Base-by-base conservation (phyloP, 2,888 invertebrate genomes). In the Falcaria lacertinaria region DNA sequence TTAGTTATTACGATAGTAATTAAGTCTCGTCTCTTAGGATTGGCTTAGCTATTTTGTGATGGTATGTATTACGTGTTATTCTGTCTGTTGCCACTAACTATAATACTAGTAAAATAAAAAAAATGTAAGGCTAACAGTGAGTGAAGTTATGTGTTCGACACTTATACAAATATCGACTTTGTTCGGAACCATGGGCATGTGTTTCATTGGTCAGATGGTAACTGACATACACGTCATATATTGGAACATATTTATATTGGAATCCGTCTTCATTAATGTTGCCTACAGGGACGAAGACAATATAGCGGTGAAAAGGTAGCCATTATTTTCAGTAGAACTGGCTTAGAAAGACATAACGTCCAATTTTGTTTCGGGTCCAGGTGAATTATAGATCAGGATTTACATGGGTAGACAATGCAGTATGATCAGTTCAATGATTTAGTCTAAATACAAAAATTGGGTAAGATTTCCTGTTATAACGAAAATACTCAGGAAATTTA, bases 281-380 rank as follows among this genome's bases (percentile, higher is more conserved):
- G 69, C 69, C 63, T 86, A 87, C 87, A 88, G 87, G 87, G 87
- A 87, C 75, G 74, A 75, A 67, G 87, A 88, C 87, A 88, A 88
- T 88, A 88, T 71, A 64, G 64, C 72, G 71, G 60, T 46, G 59
- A 67, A 71, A 69, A 35, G 42, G 44, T 43, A 47, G 47, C 28
- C 28, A 11, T 28, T 28, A 28, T 28, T 28, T 28, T 28, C 28
- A 28, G 11, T 28, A 28, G 28, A 28, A 28, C 28, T 28, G 28
- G 28, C 28, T 28, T 28, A 28, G 11, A 28, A 25, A 28, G 11
- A 44, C 44, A 39, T 49, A 54, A 47, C 60, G 60, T 62, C 60
- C 63, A 60, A 47, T 48, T 52, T 48, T 59, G 8, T 62, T 62
- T 17, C 7, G 6, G 52, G 52, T 52, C 50, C 48, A 56, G 57